Base-by-base conservation (phyloP, 2,113 vertebrate genomes). In the Cavia aperea region DNA sequence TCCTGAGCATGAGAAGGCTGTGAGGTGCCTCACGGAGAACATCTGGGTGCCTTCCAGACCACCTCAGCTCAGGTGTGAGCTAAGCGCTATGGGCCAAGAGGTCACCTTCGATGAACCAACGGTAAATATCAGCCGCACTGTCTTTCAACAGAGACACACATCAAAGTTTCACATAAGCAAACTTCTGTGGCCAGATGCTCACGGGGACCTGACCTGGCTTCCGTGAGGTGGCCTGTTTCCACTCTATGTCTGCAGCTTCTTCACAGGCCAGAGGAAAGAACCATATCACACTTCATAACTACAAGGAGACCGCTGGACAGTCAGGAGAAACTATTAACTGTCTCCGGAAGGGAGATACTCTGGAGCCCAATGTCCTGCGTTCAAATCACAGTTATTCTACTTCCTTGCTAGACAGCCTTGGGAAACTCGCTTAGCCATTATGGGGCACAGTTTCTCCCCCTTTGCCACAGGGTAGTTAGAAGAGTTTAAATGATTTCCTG, bases 381-480 rank as follows among this genome's bases (percentile, higher is more conserved):
- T 83, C 56, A 19, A 24, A 58, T 36, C 58, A 54, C 1, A 1
- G 2, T 8, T 62, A 49, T 70, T 33, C 60, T 18, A 4, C 73
- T 84, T 46, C 23, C 12, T 13, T 10, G 88, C 92, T 92, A 39
- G 65, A 70, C 21, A n/a, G 5, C 15, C 2, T 23, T 8, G 8
- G 33, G 29, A 36, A 77, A n/a, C 33, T 54, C 31, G 39, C 73
- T 81, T 6, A 39, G 54, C 46, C 46, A 90, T 89, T 85, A 86
- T 88, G 90, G 46, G 56, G 39, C 79, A 33, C 5, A 0, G 36
- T 49, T 58, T n/a, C 29, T 86, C 81, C 46, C 54, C 54, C 81
- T 58, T 87, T 78, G 46, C 33, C 49, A 2, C 0, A 3, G 23
- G 6, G 14, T 8, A 0, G 31, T 24, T 43, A 23, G 51, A 43